These are phyloP conservation scores for Limonius californicus DNA, from an alignment of 1,140 invertebrate species.

Conservation along the genomic window DNA sequence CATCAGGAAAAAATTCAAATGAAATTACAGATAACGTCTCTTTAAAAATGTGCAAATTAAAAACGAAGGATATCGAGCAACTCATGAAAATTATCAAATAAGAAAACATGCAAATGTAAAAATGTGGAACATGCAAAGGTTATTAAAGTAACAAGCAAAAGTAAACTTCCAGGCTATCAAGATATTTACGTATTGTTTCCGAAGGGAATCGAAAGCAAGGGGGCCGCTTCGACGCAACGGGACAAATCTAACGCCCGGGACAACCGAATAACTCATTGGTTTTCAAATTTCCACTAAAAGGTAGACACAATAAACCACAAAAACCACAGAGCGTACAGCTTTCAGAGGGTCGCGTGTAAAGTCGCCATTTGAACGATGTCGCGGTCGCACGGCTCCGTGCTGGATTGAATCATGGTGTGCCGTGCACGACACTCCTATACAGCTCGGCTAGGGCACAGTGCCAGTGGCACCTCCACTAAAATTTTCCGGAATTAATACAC, in stretches of 20 bases:
- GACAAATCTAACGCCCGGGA: background rate
- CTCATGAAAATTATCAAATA: background rate
- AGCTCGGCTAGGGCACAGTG: background rate
- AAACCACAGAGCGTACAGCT: background rate
- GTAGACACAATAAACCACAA: background rate
- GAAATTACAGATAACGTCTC: background rate
- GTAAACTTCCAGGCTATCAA: background rate
- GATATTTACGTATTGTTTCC: no score
- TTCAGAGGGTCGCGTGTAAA: slow-evolving; percentile 6
- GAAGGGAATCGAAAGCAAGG: no score
- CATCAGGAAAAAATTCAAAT: background rate
- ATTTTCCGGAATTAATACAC: background rate
- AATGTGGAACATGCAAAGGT: background rate
- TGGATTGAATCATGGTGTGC: slow-evolving; percentile 14
- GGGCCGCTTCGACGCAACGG: no score
- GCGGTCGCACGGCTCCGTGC: slow-evolving; percentile 5
- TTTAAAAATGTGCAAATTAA: background rate
- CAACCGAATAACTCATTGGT: background rate
- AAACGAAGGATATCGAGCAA: no score
- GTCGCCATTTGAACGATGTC: slow-evolving; percentile 8
- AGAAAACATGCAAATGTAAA: background rate
- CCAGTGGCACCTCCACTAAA: background rate
- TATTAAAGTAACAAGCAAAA: background rate
- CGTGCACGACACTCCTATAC: slow-evolving; percentile 4
- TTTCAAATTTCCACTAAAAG: background rate